A percentile compares a stretch with the other conserved stretches of the same genome.
Conservation (phyloP, 2,797 vertebrate species). For the Chiloscyllium punctatum region DNA sequence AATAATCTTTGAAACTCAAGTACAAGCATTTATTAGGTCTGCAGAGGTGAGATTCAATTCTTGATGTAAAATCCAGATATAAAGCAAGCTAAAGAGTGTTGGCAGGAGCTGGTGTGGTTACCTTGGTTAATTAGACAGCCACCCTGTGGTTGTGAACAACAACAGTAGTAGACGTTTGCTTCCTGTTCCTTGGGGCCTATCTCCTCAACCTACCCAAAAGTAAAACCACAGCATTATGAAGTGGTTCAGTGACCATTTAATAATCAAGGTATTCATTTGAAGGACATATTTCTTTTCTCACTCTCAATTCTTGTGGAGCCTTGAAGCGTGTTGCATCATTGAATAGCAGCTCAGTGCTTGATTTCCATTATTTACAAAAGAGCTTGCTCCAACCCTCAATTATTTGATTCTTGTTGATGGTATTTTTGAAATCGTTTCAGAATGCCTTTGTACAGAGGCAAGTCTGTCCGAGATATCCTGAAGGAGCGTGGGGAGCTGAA, state of each 20-base stretch:
- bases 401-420: not conserved
- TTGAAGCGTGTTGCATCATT: not conserved
- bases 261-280: too few relatives aligned
- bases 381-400: not conserved
- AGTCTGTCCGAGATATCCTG: conserved; percentile 43
- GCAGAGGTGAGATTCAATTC: not conserved
- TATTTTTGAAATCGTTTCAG: conserved; percentile 38
- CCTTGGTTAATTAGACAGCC: too few relatives aligned
- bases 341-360: too few relatives aligned
- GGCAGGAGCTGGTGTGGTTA: too few relatives aligned
- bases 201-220: too few relatives aligned
- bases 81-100: not conserved
- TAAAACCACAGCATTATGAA: too few relatives aligned
- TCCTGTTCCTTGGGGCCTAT: too few relatives aligned
- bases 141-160: too few relatives aligned
- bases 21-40: not conserved
- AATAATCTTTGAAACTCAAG: not conserved
- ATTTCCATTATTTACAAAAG: not conserved
- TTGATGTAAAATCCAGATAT: not conserved
- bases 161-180: too few relatives aligned
- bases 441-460: conserved; percentile 41
- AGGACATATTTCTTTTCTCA: not conserved
- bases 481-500: conserved; percentile 41
- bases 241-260: too few relatives aligned
- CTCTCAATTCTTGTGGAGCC: not conserved